phyloP scores from a whole-genome alignment of 2,113 vertebrate genomes.

The Eolophus roseicapilla region DNA sequence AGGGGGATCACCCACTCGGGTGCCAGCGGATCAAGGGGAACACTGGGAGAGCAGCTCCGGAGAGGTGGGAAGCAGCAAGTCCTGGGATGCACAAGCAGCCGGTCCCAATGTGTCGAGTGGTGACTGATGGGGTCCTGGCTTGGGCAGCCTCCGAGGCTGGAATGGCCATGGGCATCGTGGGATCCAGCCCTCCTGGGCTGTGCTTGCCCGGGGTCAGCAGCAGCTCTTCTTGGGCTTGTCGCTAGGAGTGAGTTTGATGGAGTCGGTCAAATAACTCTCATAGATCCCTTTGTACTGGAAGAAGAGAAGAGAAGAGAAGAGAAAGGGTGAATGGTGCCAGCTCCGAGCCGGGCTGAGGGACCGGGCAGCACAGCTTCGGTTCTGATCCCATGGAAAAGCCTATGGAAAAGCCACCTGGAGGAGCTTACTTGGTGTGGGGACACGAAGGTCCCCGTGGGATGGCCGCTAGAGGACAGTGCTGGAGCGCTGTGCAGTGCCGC shows the following conservation, averaged over 20 bases:
- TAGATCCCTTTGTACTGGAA: constrained; percentile 71
- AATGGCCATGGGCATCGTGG: background rate
- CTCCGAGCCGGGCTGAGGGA: background rate
- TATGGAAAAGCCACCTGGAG: background rate
- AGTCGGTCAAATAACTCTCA: constrained; percentile 74
- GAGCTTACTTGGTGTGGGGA: background rate
- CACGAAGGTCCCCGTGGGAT: background rate
- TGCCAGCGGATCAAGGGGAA: background rate
- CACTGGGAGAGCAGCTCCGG: background rate
- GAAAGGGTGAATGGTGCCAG: background rate
- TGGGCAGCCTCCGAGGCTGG: background rate
- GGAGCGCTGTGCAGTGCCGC: fast-evolving
- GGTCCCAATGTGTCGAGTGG: fast-evolving
- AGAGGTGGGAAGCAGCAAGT: background rate
- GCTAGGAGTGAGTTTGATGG: constrained; percentile 76
- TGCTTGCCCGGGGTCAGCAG: constrained; percentile 45
- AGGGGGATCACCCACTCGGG: background rate
- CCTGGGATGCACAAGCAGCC: background rate
- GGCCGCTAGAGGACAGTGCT: constrained; percentile 57
- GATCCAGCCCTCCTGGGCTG: fast-evolving
- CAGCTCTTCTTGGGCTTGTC: constrained; percentile 62
- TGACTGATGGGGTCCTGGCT: background rate
- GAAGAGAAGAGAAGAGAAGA: background rate
- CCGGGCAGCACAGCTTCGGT: fast-evolving
- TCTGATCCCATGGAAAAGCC: fast-evolving